Percentiles rank a stretch among this genome's conserved stretches.
Evolutionary conservation across 1,140 invertebrate species (phyloP).

Genomic region (Riptortus pedestris): DNA sequence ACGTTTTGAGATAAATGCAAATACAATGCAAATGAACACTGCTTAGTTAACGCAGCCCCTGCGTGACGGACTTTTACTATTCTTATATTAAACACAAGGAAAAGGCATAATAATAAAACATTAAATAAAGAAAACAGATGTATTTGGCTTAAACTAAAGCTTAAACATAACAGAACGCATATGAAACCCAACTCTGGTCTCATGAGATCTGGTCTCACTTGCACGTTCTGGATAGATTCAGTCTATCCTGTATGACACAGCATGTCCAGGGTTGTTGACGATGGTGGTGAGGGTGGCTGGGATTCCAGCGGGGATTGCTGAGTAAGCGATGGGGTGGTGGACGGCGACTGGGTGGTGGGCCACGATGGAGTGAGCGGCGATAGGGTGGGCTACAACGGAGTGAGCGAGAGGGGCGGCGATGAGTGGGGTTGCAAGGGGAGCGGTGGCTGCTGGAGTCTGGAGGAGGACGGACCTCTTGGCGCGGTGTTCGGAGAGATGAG

Average conservation of each 20-base stretch:
- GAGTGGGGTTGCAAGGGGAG: constrained; percentile 37
- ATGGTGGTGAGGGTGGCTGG: constrained; percentile 38
- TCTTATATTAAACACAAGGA: too few relatives aligned
- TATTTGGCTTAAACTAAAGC: too few relatives aligned
- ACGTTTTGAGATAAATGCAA: too few relatives aligned
- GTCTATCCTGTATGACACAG: constrained; percentile 37
- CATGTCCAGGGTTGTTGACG: constrained; percentile 38
- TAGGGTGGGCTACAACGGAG: not conserved
- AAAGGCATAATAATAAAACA: too few relatives aligned
- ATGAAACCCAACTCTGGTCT: constrained; percentile 15
- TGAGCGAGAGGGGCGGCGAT: constrained; percentile 34
- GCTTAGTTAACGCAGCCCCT: too few relatives aligned
- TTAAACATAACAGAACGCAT: not conserved
- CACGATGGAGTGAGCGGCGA: not conserved
- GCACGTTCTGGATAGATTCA: constrained; percentile 30
- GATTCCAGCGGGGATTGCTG: constrained; percentile 35
- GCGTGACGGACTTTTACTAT: too few relatives aligned
- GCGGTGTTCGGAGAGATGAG: constrained; percentile 29
- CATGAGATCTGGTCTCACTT: not conserved
- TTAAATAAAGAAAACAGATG: too few relatives aligned
- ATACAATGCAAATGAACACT: too few relatives aligned
- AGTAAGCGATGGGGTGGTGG: constrained; percentile 26
- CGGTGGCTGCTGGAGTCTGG: constrained; percentile 38
- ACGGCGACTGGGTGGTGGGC: constrained; percentile 29
- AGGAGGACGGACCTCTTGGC: constrained; percentile 36